Evolutionary conservation across 2,888 invertebrate genomes (phyloP).

Genomic region (Heterodera filipjevi): DNA sequence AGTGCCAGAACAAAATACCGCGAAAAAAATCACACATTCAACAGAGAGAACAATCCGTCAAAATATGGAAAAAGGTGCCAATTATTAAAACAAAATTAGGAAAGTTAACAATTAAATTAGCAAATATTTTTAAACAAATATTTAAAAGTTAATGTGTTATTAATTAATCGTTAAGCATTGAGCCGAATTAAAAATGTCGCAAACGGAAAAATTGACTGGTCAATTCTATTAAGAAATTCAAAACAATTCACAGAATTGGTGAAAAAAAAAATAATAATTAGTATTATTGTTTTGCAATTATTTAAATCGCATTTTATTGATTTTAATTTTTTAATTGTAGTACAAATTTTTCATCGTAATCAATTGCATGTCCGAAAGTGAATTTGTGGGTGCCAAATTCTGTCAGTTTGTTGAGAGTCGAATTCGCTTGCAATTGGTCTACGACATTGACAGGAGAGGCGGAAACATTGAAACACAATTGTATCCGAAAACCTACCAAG

Average conservation of each 20-base stretch:
- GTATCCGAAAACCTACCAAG: background rate
- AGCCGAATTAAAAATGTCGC: background rate
- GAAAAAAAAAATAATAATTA: background rate
- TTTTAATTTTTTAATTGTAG: background rate
- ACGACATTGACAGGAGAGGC: background rate
- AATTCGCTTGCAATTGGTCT: conserved; percentile 7
- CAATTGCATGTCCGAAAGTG: background rate
- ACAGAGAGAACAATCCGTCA: background rate
- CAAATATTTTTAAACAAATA: background rate
- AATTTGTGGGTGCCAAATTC: background rate
- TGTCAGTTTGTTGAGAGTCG: conserved; percentile 4
- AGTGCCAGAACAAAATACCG: background rate
- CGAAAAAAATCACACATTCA: background rate
- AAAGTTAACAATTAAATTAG: background rate
- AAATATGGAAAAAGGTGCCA: background rate
- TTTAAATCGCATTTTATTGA: background rate
- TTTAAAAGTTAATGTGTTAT: background rate
- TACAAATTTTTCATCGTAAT: background rate
- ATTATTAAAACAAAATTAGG: background rate
- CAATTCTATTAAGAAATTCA: background rate
- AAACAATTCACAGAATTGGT: background rate
- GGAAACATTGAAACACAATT: background rate
- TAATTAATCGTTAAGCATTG: background rate
- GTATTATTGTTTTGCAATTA: background rate
- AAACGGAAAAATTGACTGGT: background rate